Conservation (phyloP, 1,140 invertebrate genomes). For the Elymnias hypermnestra region DNA sequence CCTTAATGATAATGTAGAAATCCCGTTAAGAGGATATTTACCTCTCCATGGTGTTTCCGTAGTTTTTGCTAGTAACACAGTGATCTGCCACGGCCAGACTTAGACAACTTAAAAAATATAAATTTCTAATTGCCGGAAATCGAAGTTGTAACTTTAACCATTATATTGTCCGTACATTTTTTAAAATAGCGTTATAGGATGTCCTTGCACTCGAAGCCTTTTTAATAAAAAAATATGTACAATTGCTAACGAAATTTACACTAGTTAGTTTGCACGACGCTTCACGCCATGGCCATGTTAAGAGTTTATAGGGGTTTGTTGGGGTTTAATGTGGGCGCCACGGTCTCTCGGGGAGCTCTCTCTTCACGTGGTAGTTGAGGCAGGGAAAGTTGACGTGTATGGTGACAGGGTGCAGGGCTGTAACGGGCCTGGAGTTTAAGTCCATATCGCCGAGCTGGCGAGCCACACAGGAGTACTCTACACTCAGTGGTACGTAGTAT, state of each 20-base stretch:
- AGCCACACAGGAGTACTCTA: constrained; percentile 85
- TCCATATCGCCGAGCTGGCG: constrained; percentile 81
- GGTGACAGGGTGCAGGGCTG: constrained; percentile 90
- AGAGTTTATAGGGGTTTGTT: neutral
- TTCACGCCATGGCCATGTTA: neutral
- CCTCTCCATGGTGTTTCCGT: too few species aligned
- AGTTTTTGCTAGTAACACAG: too few species aligned
- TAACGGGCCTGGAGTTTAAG: constrained; percentile 74
- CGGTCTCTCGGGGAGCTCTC: constrained; percentile 41
- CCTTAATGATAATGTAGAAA: too few species aligned
- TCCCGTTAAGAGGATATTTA: too few species aligned
- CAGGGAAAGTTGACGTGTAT: constrained; percentile 90
- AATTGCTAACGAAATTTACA: neutral
- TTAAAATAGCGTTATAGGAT: too few species aligned
- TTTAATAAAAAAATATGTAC: neutral
- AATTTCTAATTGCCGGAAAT: too few species aligned
- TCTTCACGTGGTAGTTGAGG: constrained; percentile 54
- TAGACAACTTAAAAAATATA: too few species aligned
- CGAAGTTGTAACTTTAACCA: too few species aligned
- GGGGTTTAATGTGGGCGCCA: constrained; percentile 36
- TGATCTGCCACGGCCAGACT: too few species aligned
- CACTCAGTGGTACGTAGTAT: constrained; percentile 94
- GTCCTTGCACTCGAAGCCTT: too few species aligned
- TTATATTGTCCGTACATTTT: too few species aligned
- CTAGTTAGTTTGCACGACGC: neutral